Conservation (phyloP, 2,888 invertebrate genomes). For the Hydrotaea cyrtoneurina region DNA sequence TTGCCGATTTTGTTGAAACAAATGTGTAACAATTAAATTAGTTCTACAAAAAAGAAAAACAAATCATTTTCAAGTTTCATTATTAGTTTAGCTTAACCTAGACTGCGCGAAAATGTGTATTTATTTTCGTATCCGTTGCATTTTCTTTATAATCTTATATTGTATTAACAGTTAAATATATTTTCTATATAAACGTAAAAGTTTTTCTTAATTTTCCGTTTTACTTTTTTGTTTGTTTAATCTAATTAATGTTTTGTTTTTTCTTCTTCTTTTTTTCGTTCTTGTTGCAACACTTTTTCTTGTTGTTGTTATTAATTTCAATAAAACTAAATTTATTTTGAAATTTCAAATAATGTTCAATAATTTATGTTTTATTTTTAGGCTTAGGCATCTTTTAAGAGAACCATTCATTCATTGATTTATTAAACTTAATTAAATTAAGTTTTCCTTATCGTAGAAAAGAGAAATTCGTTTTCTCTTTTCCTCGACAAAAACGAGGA, state of each 20-base stretch:
- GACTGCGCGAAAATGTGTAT: constrained; percentile 28
- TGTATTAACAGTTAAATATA: constrained; percentile 65
- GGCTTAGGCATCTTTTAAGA: constrained; percentile 60
- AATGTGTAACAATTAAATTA: constrained; percentile 32
- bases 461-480: not conserved
- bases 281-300: too few species aligned
- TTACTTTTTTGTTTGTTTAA: constrained; percentile 7
- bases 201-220: constrained; percentile 28
- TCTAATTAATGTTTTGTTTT: constrained; percentile 36
- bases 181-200: constrained; percentile 58
- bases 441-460: constrained; percentile 17
- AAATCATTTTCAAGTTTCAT: constrained; percentile 27
- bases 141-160: constrained; percentile 4
- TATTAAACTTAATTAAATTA: constrained; percentile 30
- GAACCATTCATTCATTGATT: constrained; percentile 51
- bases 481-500: not conserved
- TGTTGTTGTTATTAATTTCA: not conserved
- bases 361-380: constrained; percentile 45
- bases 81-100: constrained; percentile 34
- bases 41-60: constrained; percentile 9
- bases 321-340: constrained; percentile 42
- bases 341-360: constrained; percentile 35
- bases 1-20: constrained; percentile 8
- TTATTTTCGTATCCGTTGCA: constrained; percentile 45
- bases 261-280: constrained; percentile 10